Evolutionary conservation across 2,113 vertebrate genomes (phyloP).

Genomic region (Damaliscus lunatus): DNA sequence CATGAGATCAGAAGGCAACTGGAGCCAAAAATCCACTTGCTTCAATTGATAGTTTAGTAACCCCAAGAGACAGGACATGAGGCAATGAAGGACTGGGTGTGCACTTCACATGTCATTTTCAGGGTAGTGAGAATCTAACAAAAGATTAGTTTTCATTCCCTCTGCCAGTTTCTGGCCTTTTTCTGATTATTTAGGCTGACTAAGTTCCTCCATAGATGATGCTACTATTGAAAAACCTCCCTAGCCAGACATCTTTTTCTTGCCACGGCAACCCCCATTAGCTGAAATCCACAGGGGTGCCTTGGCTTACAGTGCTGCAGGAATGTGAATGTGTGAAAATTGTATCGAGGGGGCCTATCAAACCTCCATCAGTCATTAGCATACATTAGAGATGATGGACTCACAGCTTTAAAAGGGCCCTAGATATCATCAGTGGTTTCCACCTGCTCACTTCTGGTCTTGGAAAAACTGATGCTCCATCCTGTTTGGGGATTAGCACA

Average conservation of each 20-base stretch:
- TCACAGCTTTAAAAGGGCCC: neutral
- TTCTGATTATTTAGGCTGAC: neutral
- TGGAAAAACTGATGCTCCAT: neutral
- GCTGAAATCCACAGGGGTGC: neutral
- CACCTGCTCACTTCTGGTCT: neutral
- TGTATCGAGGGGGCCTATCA: neutral
- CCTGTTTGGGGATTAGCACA: neutral
- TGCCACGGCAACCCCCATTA: neutral
- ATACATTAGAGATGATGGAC: neutral
- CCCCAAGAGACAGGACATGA: neutral
- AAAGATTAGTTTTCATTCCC: neutral
- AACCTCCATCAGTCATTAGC: neutral
- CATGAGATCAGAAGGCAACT: neutral
- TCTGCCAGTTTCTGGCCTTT: neutral
- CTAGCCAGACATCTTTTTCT: neutral
- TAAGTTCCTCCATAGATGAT: too few species aligned
- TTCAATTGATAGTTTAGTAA: neutral
- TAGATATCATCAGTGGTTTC: neutral
- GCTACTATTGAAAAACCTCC: neutral
- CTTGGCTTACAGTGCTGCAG: neutral
- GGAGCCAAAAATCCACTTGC: neutral
- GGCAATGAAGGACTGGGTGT: neutral
- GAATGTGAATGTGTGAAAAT: too few species aligned
- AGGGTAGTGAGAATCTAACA: neutral
- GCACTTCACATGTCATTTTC: accelerated